Base-by-base conservation (phyloP, 2,113 vertebrate genomes). In the Propithecus coquereli region DNA sequence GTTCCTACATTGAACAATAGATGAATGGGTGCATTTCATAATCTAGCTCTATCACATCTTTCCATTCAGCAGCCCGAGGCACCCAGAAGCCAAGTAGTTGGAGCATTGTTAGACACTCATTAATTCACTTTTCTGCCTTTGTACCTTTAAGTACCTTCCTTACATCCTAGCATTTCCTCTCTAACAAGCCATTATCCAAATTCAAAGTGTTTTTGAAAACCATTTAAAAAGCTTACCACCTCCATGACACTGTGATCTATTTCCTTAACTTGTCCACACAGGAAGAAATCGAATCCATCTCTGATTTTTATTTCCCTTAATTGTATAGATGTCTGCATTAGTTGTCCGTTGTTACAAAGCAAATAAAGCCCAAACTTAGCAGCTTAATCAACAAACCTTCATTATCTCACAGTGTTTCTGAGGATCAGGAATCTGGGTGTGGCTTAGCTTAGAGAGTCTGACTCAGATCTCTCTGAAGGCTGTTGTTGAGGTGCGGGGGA, bases 41-140 rank as follows among this genome's bases (percentile, higher is more conserved):
- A 87, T 50, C 11, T 43, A 43, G 8, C 1, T 30, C 7, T 43
- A 80, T 34, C 8, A 54, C 63, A 16, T 47, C 12, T n/a, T 71
- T 77, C 5, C 40, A 40, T 63, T 92, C 6, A 0, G 27, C 5
- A 4, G n/a, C 1, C 8, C 1, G 11, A 45, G 6, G 16, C 18
- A 57, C 30, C 8, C 47, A 37, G 45, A 92, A 65, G 65, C 8
- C 34, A 77, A 18, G 45, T 32, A 45, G 2, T 3, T 61, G 34
- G 23, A 77, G 4, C 1, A 6, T 5, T 25, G 6, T 4, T 20
- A 43, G 3, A 54, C 20, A 63, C 4, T 94, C 37, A 45, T 50
- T 14, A 66, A 86, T 43, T 76, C 7, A 68, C 17, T 63, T 88
- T 63, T 88, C 16, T 32, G 11, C 1, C 5, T 90, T 92, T 82